Percentiles rank a stretch among this genome's conserved stretches.
Evolutionary conservation across 2,888 invertebrate species (phyloP).

Genomic region (Neria commutata): DNA sequence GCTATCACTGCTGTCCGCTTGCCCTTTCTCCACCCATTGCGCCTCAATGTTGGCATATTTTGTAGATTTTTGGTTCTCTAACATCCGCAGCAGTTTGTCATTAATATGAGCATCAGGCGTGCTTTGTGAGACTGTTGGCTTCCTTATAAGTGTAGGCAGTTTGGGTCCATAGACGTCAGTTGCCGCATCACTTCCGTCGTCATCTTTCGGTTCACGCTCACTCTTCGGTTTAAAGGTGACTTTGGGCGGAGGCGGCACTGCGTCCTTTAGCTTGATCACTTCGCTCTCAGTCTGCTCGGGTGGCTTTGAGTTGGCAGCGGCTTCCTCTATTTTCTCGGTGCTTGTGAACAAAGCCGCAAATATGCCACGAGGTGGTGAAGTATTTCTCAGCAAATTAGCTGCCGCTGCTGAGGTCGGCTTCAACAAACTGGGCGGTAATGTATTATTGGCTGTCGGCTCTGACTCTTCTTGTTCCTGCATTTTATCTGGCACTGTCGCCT

Average conservation of each 20-base stretch:
- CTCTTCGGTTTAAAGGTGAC: conserved; percentile 43
- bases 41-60: conserved; percentile 40
- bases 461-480: background rate
- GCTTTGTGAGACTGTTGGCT: background rate
- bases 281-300: background rate
- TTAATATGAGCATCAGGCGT: conserved; percentile 33
- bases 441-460: conserved; percentile 30
- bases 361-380: conserved; percentile 74
- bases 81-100: conserved; percentile 37
- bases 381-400: conserved; percentile 68
- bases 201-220: conserved; percentile 27
- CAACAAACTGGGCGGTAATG: conserved; percentile 30
- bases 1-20: conserved; percentile 25
- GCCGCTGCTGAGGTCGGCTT: conserved; percentile 56
- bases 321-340: conserved; percentile 10
- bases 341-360: conserved; percentile 62
- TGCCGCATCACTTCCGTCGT: conserved; percentile 23
- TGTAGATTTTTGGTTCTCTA: conserved; percentile 31
- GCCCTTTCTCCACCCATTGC: conserved; percentile 47
- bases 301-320: background rate
- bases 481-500: conserved; percentile 61
- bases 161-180: conserved; percentile 48
- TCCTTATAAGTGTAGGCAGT: conserved; percentile 34
- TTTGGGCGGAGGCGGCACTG: conserved; percentile 26
- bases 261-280: conserved; percentile 6